These are phyloP conservation scores for Barbus barbus DNA, from an alignment of 2,113 vertebrate genomes.

Conservation along the genomic window DNA sequence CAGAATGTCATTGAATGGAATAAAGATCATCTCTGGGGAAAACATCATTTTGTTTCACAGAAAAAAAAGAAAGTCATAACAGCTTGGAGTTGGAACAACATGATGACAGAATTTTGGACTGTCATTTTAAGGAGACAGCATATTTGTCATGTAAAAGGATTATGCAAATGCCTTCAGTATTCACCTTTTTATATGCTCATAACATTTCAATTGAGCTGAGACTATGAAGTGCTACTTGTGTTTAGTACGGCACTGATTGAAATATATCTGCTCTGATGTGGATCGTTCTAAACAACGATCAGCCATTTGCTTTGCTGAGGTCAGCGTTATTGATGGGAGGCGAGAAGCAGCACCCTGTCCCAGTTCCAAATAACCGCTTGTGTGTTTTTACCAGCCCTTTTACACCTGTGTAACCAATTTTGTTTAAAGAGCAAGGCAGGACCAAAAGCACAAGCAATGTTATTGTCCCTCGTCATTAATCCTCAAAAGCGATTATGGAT, in stretches of 20 bases:
- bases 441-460: not conserved
- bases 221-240: not conserved
- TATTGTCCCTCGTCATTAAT: not conserved
- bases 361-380: not conserved
- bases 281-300: not conserved
- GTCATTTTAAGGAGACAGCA: not conserved
- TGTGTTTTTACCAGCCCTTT: not conserved
- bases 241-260: not conserved
- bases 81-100: not conserved
- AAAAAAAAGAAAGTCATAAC: not conserved
- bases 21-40: not conserved
- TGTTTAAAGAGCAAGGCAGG: not conserved
- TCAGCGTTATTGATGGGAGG: not conserved
- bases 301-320: conserved; percentile 12
- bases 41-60: not conserved
- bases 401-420: not conserved
- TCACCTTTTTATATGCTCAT: not conserved
- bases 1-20: not conserved
- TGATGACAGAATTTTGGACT: not conserved
- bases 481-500: conserved; percentile 6
- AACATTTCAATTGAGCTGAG: not conserved
- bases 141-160: not conserved
- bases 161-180: not conserved
- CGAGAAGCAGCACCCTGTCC: not conserved
- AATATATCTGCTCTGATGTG: not conserved